Percentiles rank a stretch among this genome's conserved stretches.
Conservation (phyloP, 2,113 vertebrate species). For the crab-eating macaque (Macaca fascicularis) region T2T-MFA8v1.1 NC_088389.1:59087501-59088000, state of each 20-base stretch:
- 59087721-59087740: fast-evolving
- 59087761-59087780: background rate
- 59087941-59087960: no score
- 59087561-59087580: background rate
- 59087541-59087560: background rate
- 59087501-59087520: background rate
- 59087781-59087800: background rate
- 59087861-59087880: no score
- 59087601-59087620: background rate
- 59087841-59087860: background rate
- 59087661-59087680: background rate
- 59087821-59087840: background rate
- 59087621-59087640: background rate
- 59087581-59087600: background rate
- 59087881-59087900: no score
- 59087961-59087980: no score
- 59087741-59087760: background rate
- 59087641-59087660: background rate
- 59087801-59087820: background rate
- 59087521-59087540: background rate
- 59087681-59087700: background rate
- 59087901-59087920: no score
- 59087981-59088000: no score
- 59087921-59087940: no score
- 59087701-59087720: background rate